These are phyloP conservation scores for Scrobipalpa atriplicella DNA, from an alignment of 2,888 invertebrate genomes.

Conservation along the genomic window DNA sequence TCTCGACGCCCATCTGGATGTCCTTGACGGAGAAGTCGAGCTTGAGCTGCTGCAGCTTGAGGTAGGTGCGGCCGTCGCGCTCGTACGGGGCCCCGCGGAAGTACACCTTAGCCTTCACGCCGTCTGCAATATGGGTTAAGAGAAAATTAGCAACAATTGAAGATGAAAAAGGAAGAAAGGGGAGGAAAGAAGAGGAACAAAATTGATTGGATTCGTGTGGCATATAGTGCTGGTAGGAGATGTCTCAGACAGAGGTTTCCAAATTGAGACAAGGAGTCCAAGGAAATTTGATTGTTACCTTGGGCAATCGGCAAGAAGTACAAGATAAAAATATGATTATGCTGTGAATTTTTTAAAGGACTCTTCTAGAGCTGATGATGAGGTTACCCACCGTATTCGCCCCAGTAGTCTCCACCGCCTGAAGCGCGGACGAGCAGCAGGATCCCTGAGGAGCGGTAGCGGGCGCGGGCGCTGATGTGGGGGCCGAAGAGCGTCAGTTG, in stretches of 20 bases:
- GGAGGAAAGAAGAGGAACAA: too few relatives aligned
- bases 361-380: too few relatives aligned
- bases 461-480: constrained; percentile 89
- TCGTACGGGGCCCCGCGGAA: constrained; percentile 87
- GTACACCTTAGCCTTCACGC: constrained; percentile 92
- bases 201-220: too few relatives aligned
- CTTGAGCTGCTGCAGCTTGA: constrained; percentile 89
- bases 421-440: constrained; percentile 91
- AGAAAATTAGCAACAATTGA: too few relatives aligned
- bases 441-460: constrained; percentile 91
- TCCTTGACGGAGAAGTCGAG: constrained; percentile 93
- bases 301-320: too few relatives aligned
- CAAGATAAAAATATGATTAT: too few relatives aligned
- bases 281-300: too few relatives aligned
- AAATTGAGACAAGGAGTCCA: too few relatives aligned
- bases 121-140: constrained; percentile 80
- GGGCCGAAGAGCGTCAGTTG: constrained; percentile 92
- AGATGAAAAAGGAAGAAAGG: too few relatives aligned
- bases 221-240: too few relatives aligned
- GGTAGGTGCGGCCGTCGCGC: constrained; percentile 85
- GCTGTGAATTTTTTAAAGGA: too few relatives aligned
- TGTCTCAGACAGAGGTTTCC: too few relatives aligned
- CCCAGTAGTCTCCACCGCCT: constrained; percentile 95
- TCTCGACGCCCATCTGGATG: constrained; percentile 93
- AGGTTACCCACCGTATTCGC: constrained; percentile 88